Conservation (phyloP, 2,113 vertebrate genomes). For the Hippoglossus stenolepis region DNA sequence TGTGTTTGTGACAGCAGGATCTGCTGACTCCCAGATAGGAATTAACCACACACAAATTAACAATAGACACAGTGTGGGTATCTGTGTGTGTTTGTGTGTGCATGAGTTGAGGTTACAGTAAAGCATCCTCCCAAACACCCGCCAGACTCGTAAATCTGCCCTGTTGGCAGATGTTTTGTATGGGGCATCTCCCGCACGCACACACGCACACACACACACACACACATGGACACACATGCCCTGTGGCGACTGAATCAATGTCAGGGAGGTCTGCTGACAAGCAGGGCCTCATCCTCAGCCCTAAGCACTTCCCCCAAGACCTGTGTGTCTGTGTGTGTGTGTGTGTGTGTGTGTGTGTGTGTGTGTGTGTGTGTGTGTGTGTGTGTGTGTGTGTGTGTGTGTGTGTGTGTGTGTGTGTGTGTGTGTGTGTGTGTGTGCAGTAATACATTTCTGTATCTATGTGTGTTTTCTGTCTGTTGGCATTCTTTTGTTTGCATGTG, state of each 20-base stretch:
- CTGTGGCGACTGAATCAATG: slow-evolving; percentile 38
- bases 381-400: background rate
- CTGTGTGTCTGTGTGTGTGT: background rate
- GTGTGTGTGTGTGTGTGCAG: slow-evolving; percentile 5
- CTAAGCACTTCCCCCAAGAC: slow-evolving; percentile 45
- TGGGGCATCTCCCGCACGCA: slow-evolving; percentile 39
- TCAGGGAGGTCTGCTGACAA: slow-evolving; percentile 69
- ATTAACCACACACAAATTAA: slow-evolving; percentile 46
- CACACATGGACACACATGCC: slow-evolving; percentile 19
- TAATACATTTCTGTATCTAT: background rate
- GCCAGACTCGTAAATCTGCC: slow-evolving; percentile 61
- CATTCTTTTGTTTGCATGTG: background rate
- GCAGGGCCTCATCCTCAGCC: slow-evolving; percentile 54
- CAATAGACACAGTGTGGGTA: slow-evolving; percentile 57
- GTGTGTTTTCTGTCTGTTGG: background rate
- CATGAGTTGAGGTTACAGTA: slow-evolving; percentile 44
- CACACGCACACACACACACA: background rate
- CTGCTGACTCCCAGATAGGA: slow-evolving; percentile 51
- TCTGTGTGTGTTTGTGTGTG: slow-evolving; percentile 24
- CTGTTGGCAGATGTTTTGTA: slow-evolving; percentile 67
- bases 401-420: slow-evolving; percentile 11
- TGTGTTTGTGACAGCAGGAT: slow-evolving; percentile 23
- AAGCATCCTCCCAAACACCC: slow-evolving; percentile 48
- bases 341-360: background rate
- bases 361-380: slow-evolving; percentile 4